phyloP scores from a whole-genome alignment of 2,888 invertebrate species.

The Chaitophorus viminalis region DNA sequence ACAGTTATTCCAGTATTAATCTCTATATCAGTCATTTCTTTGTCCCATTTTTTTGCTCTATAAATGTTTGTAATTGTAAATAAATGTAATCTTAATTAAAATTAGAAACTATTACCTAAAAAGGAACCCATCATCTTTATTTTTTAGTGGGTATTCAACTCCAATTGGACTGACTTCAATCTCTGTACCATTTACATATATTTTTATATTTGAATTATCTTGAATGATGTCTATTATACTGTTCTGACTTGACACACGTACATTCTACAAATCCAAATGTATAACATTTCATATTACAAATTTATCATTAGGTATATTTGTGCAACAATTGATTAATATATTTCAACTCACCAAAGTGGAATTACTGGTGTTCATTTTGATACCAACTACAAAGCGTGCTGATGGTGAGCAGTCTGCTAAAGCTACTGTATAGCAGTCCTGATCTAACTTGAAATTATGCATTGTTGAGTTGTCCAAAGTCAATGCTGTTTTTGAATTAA shows the following conservation, averaged over 20 bases:
- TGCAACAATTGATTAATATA: neutral
- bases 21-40: slow-evolving; percentile 65
- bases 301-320: neutral
- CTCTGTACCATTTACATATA: slow-evolving; percentile 43
- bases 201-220: slow-evolving; percentile 33
- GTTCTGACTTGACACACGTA: slow-evolving; percentile 22
- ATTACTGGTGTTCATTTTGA: slow-evolving; percentile 63
- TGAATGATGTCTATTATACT: slow-evolving; percentile 47
- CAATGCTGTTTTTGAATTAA: slow-evolving; percentile 64
- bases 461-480: slow-evolving; percentile 65
- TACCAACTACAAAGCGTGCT: slow-evolving; percentile 65
- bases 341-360: slow-evolving; percentile 64
- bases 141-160: slow-evolving; percentile 45
- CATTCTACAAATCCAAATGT: slow-evolving; percentile 4
- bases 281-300: neutral
- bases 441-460: slow-evolving; percentile 55
- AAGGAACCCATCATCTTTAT: slow-evolving; percentile 43
- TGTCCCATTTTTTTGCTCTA: slow-evolving; percentile 64
- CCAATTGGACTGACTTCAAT: slow-evolving; percentile 32
- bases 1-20: slow-evolving; percentile 65
- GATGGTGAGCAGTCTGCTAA: slow-evolving; percentile 65
- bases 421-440: slow-evolving; percentile 65
- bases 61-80: neutral
- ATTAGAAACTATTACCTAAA: slow-evolving; percentile 12
- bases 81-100: neutral